Evolutionary conservation across 1,140 invertebrate species (phyloP), one percentile per base, ranked within the genome.

Genomic region (Capitella teleta): DNA sequence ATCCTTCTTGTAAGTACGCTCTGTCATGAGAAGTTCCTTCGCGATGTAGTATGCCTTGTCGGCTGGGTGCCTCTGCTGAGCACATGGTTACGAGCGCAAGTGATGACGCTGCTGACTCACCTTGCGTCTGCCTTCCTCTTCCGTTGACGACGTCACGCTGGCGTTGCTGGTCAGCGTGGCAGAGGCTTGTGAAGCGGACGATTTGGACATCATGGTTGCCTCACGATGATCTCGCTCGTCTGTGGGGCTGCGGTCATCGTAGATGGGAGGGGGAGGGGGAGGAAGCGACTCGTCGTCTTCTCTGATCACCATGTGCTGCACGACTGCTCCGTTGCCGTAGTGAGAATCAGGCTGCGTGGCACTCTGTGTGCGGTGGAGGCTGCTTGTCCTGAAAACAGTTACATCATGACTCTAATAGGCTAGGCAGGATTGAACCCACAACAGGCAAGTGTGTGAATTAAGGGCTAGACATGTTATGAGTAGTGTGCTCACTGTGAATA

Each of bases 1-100:
- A 67, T 96, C 90, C 60, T 92, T 88, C 62, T 89, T 90, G 69
- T 93, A 97, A 0, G 91, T 95, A 53, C 91, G 74, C 66, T 96
- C 92, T 1, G 90, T 95, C 86, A 93, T 93, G 5, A 95, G 74
- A 45, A 97, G 72, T 73, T 97, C 91, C 70, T 94, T 94, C 34
- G 87, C 84, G 57, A 96, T 85, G 64, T 85, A 95, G 73, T 93
- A 95, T 14, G 83, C 82, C 63, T 82, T 82, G 61, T 95, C 89
- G 1, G 78, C 79, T 14, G 83, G 80, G 68, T 79, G 80, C 1
- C 16, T 34, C 32, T 34, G 32, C 32, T 12, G 32, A 16, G 10
- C 10, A 34, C 10, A 34, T 34, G 32, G 10, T 10, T 34, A 12
- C 16, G 10, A 34, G 10, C 16, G 32, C 16, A 34, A 34, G 10